Evolutionary conservation across 2,888 invertebrate genomes (phyloP), one percentile per base, ranked within the genome.

Genomic region (Tachina lurida): DNA sequence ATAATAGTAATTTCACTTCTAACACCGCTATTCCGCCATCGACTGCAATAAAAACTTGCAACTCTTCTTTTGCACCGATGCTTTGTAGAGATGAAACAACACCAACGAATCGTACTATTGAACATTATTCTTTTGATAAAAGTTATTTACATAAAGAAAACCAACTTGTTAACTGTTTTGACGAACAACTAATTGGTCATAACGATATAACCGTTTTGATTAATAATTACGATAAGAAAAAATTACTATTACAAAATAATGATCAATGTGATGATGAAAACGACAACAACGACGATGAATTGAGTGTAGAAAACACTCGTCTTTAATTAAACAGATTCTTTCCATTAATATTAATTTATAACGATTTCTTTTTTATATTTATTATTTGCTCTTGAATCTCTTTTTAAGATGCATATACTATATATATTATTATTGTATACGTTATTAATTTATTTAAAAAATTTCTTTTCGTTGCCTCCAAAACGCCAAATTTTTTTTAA

Each of bases 281-380:
- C 31, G 62, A 87, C 68, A 62, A 87, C 19, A 88, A 89, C 76
- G 91, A 91, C 75, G 91, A 91, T 88, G 91, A 91, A 88, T 89
- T 90, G 78, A 92, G 92, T 87, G 92, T 92, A 89, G 91, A 93
- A 90, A 92, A 91, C 88, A 90, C 91, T 89, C 90, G 91, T 79
- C 91, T 92, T 86, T 92, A 91, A 84, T 65, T 54, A 60, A 54
- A 56, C 2, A 68, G 65, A 41, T 75, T 71, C 49, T 58, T 58
- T 49, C 47, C 31, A 39, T 80, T 56, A n/a, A 56, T 58, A 9
- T 67, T 68, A 22, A 58, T 84, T 56, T 63, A 68, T 74, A 60
- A 67, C 45, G 39, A 41, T 56, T 71, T 70, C n/a, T 39, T n/a
- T 43, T 70, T 58, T 58, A 43, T 0, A n/a, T 47, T 22, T 56